A percentile compares a stretch with the other conserved stretches of the same genome.
phyloP scores from a whole-genome alignment of 2,888 invertebrate species.

The Drosophila helvetica region DNA sequence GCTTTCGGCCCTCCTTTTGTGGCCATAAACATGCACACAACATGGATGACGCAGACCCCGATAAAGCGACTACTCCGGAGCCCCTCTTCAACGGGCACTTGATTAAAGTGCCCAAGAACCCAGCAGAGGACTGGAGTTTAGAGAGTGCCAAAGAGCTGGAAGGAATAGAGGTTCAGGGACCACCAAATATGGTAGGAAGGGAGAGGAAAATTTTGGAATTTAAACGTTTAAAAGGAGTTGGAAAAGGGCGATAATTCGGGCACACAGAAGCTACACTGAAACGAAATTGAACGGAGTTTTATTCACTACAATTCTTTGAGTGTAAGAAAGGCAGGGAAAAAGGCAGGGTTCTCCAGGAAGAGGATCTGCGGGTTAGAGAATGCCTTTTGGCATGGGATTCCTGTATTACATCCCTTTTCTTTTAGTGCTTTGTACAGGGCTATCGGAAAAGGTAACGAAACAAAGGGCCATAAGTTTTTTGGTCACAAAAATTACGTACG shows the following conservation, averaged over 20 bases:
- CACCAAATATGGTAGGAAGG: too few relatives aligned
- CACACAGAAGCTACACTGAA: not conserved
- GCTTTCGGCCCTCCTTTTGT: slow-evolving; percentile 41
- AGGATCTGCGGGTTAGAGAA: too few relatives aligned
- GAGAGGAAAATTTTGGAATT: not conserved
- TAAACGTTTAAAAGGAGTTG: slow-evolving; percentile 5
- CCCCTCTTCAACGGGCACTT: slow-evolving; percentile 58
- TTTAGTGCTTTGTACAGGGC: too few relatives aligned
- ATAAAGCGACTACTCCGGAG: slow-evolving; percentile 51
- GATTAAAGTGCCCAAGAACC: slow-evolving; percentile 59
- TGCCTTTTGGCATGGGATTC: too few relatives aligned
- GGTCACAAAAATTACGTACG: slow-evolving; percentile 41
- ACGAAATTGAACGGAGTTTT: not conserved
- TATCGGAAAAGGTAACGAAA: too few relatives aligned
- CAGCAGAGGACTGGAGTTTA: slow-evolving; percentile 1
- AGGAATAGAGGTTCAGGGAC: not conserved
- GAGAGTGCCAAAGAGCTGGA: not conserved
- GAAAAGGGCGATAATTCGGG: not conserved
- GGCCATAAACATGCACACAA: slow-evolving; percentile 76
- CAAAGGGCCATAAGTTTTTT: not conserved
- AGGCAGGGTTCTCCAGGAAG: too few relatives aligned
- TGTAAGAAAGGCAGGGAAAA: too few relatives aligned
- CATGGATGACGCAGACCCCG: slow-evolving; percentile 28
- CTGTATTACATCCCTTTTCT: too few relatives aligned
- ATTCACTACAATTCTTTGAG: too few relatives aligned